phyloP scores from a whole-genome alignment of 2,797 vertebrate genomes.

The Cossypha dichroa region DNA sequence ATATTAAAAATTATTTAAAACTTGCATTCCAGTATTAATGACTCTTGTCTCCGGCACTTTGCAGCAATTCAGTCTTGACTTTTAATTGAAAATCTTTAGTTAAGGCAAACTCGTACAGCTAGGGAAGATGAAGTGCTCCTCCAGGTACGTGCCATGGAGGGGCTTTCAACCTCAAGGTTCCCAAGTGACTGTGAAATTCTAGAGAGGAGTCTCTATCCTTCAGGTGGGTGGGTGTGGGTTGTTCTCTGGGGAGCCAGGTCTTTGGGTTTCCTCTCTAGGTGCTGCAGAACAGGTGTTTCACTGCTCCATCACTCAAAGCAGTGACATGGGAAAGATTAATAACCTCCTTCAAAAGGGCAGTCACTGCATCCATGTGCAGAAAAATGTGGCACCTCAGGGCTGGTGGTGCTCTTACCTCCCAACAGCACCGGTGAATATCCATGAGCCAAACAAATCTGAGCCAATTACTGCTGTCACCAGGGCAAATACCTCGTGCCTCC shows the following conservation, averaged over 20 bases:
- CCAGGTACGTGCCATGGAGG: neutral
- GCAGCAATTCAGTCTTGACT: conserved; percentile 10
- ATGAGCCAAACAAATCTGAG: neutral
- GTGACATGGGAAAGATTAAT: neutral
- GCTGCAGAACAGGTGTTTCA: neutral
- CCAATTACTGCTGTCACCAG: neutral
- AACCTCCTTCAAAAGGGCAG: neutral
- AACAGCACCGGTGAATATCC: neutral
- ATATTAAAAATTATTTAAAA: conserved; percentile 59
- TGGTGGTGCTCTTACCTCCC: neutral
- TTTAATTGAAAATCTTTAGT: conserved; percentile 28
- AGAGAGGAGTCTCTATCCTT: neutral
- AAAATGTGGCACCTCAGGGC: neutral
- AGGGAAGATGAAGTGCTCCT: neutral
- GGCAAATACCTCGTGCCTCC: neutral
- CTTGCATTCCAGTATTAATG: conserved; percentile 17
- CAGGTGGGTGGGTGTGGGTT: accelerated
- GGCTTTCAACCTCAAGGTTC: neutral
- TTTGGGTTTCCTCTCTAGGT: neutral
- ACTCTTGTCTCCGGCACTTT: neutral
- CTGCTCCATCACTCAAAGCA: neutral
- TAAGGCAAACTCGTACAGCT: conserved; percentile 8
- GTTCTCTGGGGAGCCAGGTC: neutral
- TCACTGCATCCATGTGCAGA: neutral
- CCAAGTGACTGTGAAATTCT: neutral